Base-by-base conservation (phyloP, 1,140 invertebrate genomes). In the Pogonomyrmex californicus region DNA sequence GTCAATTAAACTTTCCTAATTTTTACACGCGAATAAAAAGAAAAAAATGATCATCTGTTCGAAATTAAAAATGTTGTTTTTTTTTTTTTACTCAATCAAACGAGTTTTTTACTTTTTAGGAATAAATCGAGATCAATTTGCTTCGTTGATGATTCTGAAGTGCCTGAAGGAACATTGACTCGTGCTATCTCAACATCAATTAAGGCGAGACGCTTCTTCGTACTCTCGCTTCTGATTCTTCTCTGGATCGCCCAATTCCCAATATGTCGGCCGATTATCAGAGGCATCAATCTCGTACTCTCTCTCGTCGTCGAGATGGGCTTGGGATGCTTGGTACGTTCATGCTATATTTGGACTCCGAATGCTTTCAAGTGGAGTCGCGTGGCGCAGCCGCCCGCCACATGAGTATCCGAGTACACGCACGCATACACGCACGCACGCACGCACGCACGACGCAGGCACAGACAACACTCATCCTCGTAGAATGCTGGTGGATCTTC, bases 331-430 rank as follows among this genome's bases (percentile, higher is more conserved):
- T 33, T 56, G 17, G 23, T 36, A 49, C 41, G 62, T 70, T 70
- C 44, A 30, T 71, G 88, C 89, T 91, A 92, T 90, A 91, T 91
- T 90, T 92, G 90, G 88, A 70, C 38, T 58, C 68, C 60, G 65
- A 77, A 66, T 85, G 75, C 60, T 82, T 87, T 87, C 65, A 78
- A 70, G 68, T 85, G 77, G 78, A 89, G 91, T 90, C 89, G 88
- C 89, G 91, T 91, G 90, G 91, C 89, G 66, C 85, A 60, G 14
- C 17, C 63, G 38, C 41, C 56, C 71, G 54, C 62, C 33, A 73
- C 85, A 88, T 77, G 75, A 77, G 82, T 86, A 82, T 68, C 75
- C 6, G 36, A 70, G 56, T 49, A 85, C 73, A 86, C 63, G 36
- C 47, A 68, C 5, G 9, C 44, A 54, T 17, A 23, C 23, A 68